Conservation (phyloP, 2,888 invertebrate species). For the Conops quadrifasciatus region DNA sequence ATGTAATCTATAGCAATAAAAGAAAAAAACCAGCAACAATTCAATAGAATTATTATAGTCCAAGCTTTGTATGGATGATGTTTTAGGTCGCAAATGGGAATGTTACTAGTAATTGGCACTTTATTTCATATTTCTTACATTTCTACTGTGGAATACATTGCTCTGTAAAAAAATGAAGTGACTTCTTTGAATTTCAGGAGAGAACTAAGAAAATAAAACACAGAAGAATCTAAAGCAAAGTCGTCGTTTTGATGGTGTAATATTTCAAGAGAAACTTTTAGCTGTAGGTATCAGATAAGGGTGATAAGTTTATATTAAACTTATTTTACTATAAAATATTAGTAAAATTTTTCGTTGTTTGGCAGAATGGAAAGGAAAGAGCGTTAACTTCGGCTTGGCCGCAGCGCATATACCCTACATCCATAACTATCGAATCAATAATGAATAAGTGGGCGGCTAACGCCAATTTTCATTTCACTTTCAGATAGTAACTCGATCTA, state of each 20-base stretch:
- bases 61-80: background rate
- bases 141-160: conserved; percentile 59
- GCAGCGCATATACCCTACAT: no score
- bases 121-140: conserved; percentile 46
- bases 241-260: background rate
- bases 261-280: background rate
- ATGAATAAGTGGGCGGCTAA: no score
- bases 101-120: background rate
- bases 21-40: background rate
- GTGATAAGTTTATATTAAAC: background rate
- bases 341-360: no score
- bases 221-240: background rate
- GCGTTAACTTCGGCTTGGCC: no score
- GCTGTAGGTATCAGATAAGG: conserved; percentile 5
- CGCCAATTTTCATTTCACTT: no score
- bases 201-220: background rate
- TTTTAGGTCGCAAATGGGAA: background rate
- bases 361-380: no score
- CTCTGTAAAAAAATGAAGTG: conserved; percentile 44
- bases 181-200: background rate
- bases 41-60: no score
- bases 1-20: conserved; percentile 54
- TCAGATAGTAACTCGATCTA: no score
- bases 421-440: no score
- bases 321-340: background rate